Base-by-base conservation (phyloP, 1,140 invertebrate genomes). In the Pemphigus obesinymphae region DNA sequence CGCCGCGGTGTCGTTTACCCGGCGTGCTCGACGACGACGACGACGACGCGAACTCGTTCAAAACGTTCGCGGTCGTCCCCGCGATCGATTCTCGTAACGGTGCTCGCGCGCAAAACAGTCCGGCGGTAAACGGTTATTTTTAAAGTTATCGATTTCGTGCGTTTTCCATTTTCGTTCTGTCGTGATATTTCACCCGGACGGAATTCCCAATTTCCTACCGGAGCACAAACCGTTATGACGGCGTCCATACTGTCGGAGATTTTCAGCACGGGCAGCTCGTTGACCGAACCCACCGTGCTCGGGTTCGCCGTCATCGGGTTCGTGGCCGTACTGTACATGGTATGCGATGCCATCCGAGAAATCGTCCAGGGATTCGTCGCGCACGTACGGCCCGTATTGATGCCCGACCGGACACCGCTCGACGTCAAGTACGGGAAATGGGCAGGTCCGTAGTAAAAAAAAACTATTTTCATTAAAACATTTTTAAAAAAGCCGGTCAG, bases 281-380 rank as follows among this genome's bases (percentile, higher is more conserved):
- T 26, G 37, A 43, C 3, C 37, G 55, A 23, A 10, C 55, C 76
- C n/a, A 17, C 63, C 15, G 55, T 80, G 26, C 23, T 80, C 13
- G 76, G 55, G 37, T 80, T 80, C 53, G 76, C 76, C 37, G 15
- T 80, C 55, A 17, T 80, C 37, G 76, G 76, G 23, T 80, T 80
- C 76, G 23, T 31, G 0, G 37, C 37, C 17, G 23, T 5, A 34
- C 40, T 80, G 37, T 0, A 45, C 8, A 5, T 80, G 37, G 23
- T 80, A 17, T 63, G 76, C 53, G 23, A 63, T 37, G 76, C 40
- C 3, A 6, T 80, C 40, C 23, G 26, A 13, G 76, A 80, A 13
- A 61, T 80, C 1, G 55, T 20, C 0, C 40, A 31, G 15, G 76
- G 76, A 61, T 43, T 20, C 4, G 31, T 3, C 8, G 76, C 76